Evolutionary conservation across 2,888 invertebrate species (phyloP), one percentile per base, ranked within the genome.

Genomic region (Oligia latruncula): DNA sequence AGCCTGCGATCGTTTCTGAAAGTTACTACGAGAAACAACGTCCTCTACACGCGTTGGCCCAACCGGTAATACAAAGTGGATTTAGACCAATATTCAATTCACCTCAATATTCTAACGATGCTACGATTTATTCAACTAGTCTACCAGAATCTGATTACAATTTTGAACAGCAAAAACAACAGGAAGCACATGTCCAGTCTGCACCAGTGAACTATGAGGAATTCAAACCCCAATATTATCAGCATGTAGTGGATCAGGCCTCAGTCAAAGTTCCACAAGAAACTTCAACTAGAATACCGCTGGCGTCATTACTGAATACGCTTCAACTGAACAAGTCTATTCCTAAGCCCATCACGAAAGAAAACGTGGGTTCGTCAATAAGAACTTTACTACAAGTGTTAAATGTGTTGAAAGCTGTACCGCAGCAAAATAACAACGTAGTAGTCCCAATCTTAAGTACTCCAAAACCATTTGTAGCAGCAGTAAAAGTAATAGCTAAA

Each of bases 321-420:
- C 95, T 98, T 52, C 98, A 98, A 93, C 96, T 98, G 35, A 98
- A 98, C 88, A 98, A 98, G 93, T 98, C 98, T 68, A 95, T 98
- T 87, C 98, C 98, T 0, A 98, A 98, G 87, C 98, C 97, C 15
- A 97, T 98, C 49, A 98, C 98, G 8, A 97, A 98, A 75, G 98
- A 98, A 87, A 98, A 98, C 90, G 98, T 98, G 70, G 98, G 98
- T 88, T 97, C 98, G 82, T 98, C 98, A 71, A 98, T 98, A 84
- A 97, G 97, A 91, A 98, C 98, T 0, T 95, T 98, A 80, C 97
- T 98, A 23, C 98, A 98, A 92, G 98, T 98, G 81, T 94, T 98
- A 72, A 98, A 98, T 90, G 97, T 98, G 79, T 95, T 98, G 71
- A 98, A 98, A 89, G 93, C 94, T 40, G 91, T 91, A 72, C 92